Conservation (phyloP, 1,140 invertebrate genomes). For the Bactericera cockerelli region DNA sequence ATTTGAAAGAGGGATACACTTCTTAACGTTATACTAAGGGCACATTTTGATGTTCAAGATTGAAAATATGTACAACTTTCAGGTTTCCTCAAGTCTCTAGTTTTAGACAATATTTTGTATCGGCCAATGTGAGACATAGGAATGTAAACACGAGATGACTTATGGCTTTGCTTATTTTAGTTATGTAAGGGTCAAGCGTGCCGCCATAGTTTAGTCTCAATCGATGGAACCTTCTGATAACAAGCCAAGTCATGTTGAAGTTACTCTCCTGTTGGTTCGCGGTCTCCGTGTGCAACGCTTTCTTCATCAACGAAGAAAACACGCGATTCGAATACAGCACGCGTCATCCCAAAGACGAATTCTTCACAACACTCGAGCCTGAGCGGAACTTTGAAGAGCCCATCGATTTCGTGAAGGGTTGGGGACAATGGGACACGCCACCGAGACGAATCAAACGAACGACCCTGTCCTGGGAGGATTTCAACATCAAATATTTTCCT, state of each 20-base stretch:
- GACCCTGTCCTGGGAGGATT: neutral
- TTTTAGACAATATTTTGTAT: too few relatives aligned
- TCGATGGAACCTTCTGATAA: neutral
- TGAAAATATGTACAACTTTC: too few relatives aligned
- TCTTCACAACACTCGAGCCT: neutral
- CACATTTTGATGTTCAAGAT: too few relatives aligned
- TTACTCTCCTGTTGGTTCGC: neutral
- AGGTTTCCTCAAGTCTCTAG: too few relatives aligned
- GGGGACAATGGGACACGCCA: neutral
- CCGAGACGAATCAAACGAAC: neutral
- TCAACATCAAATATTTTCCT: conserved; percentile 7
- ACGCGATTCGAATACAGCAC: neutral
- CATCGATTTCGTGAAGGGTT: neutral
- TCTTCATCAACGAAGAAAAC: conserved; percentile 6
- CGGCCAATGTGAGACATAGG: too few relatives aligned
- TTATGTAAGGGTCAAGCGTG: too few relatives aligned
- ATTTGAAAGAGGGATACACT: too few relatives aligned
- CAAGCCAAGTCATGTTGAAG: neutral
- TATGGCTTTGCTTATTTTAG: too few relatives aligned
- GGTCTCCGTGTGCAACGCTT: neutral
- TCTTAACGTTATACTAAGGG: too few relatives aligned
- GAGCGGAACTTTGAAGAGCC: neutral
- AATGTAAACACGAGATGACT: too few relatives aligned
- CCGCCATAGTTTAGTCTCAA: too few relatives aligned
- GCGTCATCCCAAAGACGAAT: neutral